Evolutionary conservation across 2,797 vertebrate species (phyloP), one percentile per base, ranked within the genome.

Genomic region (Neosilurus mollespiculum): DNA sequence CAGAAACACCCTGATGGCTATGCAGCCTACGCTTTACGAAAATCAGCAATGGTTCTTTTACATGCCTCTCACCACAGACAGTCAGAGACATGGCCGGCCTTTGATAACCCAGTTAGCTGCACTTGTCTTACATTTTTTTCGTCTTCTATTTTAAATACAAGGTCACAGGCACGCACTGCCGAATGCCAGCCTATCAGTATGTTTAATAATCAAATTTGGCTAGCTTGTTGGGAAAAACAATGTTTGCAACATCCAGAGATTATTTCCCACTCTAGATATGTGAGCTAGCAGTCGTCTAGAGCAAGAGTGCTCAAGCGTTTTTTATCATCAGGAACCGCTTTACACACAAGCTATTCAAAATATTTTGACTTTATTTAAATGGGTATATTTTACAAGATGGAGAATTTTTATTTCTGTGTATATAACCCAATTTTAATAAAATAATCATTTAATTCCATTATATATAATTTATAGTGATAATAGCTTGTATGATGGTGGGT

Each of bases 81-180:
- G n/a, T n/a, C n/a, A n/a, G n/a, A n/a, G n/a, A n/a, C n/a, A n/a
- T n/a, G n/a, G n/a, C n/a, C n/a, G n/a, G n/a, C n/a, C n/a, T n/a
- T n/a, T n/a, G n/a, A n/a, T n/a, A n/a, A n/a, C n/a, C n/a, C n/a
- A n/a, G n/a, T n/a, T n/a, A n/a, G n/a, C n/a, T n/a, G n/a, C n/a
- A n/a, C n/a, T n/a, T n/a, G n/a, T n/a, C n/a, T n/a, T n/a, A n/a
- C n/a, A n/a, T n/a, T n/a, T n/a, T n/a, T n/a, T n/a, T n/a, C n/a
- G n/a, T 15, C 1, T 37, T 79, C 56, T 84, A 83, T 70, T 83
- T 79, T 64, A 53, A 58, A 62, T 43, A 11, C 66, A 56, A 72
- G 76, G 66, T 56, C 54, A 79, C 15, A 20, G 20, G 15, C 64
- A 6, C n/a, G 22, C 16, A 37, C 30, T 49, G 56, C 11, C 37